A percentile compares a stretch with the other conserved stretches of the same genome.
Conservation (phyloP, 2,888 invertebrate species). For the Mythimna vitellina region DNA sequence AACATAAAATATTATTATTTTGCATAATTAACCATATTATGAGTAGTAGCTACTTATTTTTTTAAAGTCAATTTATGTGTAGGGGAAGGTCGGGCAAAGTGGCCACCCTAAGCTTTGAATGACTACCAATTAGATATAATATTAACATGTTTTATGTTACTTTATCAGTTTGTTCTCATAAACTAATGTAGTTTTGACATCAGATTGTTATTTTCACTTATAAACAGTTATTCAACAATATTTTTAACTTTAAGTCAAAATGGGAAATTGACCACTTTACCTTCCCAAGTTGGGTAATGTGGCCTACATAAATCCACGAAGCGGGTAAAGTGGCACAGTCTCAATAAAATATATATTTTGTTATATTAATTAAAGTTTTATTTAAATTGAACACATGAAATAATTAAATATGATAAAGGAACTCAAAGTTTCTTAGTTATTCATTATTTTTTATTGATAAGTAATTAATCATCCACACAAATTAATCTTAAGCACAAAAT, state of each 20-base stretch:
- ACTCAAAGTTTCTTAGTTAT: conserved; percentile 19
- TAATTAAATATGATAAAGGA: conserved; percentile 10
- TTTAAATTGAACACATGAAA: too few relatives aligned
- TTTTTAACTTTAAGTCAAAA: conserved; percentile 9
- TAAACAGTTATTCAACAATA: conserved; percentile 1
- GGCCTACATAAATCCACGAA: conserved; percentile 13
- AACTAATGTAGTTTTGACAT: conserved; percentile 16
- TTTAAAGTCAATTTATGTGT: too few relatives aligned
- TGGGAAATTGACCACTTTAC: conserved; percentile 8
- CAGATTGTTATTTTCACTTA: conserved; percentile 14
- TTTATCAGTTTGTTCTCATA: conserved; percentile 5
- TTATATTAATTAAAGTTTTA: conserved; percentile 17
- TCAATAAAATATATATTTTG: conserved; percentile 25
- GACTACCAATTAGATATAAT: conserved; percentile 15
- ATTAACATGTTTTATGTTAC: conserved; percentile 1
- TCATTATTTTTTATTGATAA: not conserved
- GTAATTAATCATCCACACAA: conserved; percentile 4
- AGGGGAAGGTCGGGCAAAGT: conserved; percentile 12
- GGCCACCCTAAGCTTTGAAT: conserved; percentile 22
- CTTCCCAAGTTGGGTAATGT: conserved; percentile 7
- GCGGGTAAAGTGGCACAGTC: conserved; percentile 25
- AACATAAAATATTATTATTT: too few relatives aligned
- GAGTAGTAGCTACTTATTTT: too few relatives aligned
- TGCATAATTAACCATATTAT: too few relatives aligned
- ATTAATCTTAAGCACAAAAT: conserved; percentile 21